Evolutionary conservation across 2,797 vertebrate genomes (phyloP), one percentile per base, ranked within the genome.

Genomic region (Rhinophrynus dorsalis): DNA sequence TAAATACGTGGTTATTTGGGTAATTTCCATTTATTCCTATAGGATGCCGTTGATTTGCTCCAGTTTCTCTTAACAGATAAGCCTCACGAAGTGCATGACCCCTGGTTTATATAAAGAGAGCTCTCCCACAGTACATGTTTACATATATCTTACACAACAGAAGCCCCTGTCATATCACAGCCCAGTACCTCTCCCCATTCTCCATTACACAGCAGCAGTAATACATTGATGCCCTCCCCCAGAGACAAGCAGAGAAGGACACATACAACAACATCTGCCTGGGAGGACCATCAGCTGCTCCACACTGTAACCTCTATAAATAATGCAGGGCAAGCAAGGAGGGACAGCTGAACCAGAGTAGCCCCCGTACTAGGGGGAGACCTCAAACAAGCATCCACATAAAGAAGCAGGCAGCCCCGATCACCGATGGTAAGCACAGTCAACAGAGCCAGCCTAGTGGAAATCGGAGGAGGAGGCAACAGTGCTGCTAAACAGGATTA

Each of bases 71-170:
- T n/a, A n/a, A n/a, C n/a, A n/a, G n/a, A n/a, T n/a, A n/a, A n/a
- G n/a, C n/a, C n/a, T n/a, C n/a, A n/a, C n/a, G n/a, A n/a, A n/a
- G n/a, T n/a, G n/a, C n/a, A n/a, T n/a, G n/a, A n/a, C n/a, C n/a
- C n/a, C n/a, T n/a, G n/a, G n/a, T n/a, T n/a, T n/a, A n/a, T n/a
- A n/a, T n/a, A n/a, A n/a, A n/a, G n/a, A n/a, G n/a, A n/a, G n/a
- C n/a, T 38, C 54, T 45, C 50, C 65, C 66, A 58, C 67, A 5
- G 45, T 30, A 18, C 24, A 52, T 54, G 57, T 33, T 44, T 68
- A 68, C 47, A 68, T 47, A 60, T 51, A 21, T 65, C 17, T 29
- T 45, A n/a, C n/a, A n/a, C n/a, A n/a, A n/a, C n/a, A n/a, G n/a
- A n/a, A n/a, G n/a, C n/a, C n/a, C n/a, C n/a, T n/a, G n/a, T n/a